Conservation (phyloP, 2,888 invertebrate species). For the Microchrysa polita region DNA sequence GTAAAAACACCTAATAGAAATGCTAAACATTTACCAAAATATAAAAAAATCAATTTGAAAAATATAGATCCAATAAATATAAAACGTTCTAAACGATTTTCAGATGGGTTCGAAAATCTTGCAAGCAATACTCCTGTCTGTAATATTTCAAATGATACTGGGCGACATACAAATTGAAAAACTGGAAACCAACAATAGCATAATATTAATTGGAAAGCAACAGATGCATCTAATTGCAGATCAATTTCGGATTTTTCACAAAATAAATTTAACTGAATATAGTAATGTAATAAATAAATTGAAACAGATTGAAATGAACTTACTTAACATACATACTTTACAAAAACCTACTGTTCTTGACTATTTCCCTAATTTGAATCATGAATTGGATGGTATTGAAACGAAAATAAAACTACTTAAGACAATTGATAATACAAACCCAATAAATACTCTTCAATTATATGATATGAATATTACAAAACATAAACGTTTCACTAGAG, state of each 20-base stretch:
- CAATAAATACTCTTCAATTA: neutral
- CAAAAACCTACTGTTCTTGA: neutral
- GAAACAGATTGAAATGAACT: neutral
- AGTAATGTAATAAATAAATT: constrained; percentile 1
- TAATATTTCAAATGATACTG: too few relatives aligned
- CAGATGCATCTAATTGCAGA: neutral
- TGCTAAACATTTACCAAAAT: constrained; percentile 18
- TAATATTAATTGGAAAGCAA: neutral
- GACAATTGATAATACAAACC: neutral
- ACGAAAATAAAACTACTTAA: constrained; percentile 14
- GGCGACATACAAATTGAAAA: too few relatives aligned
- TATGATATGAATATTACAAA: neutral
- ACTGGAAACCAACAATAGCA: constrained; percentile 12
- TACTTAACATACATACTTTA: too few relatives aligned
- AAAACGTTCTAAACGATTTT: constrained; percentile 27
- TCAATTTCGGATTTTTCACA: too few relatives aligned
- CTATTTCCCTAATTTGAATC: neutral
- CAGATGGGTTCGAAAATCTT: too few relatives aligned
- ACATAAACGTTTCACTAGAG: neutral
- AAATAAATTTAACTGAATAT: too few relatives aligned
- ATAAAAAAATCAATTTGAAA: neutral
- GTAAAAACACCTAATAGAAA: constrained; percentile 14
- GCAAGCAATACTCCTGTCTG: too few relatives aligned
- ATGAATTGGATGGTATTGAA: neutral
- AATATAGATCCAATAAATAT: constrained; percentile 9